These are phyloP conservation scores for Phalacrocorax carbo DNA, from an alignment of 2,113 vertebrate genomes.

Conservation along the genomic window DNA sequence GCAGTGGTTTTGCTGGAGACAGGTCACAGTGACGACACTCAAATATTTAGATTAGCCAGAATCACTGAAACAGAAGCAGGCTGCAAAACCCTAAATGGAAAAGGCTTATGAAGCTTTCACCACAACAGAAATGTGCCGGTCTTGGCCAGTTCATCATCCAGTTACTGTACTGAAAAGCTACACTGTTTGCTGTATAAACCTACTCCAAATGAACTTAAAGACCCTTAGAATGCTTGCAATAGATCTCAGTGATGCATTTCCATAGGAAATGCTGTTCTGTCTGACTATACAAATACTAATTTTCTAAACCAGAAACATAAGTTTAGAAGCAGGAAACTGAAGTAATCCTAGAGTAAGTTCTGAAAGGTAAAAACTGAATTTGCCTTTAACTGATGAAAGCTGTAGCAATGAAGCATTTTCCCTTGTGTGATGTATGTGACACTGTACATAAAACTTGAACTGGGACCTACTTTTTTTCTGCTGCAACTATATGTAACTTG, in stretches of 20 bases:
- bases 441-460: slow-evolving; percentile 12
- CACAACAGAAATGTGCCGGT: neutral
- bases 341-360: neutral
- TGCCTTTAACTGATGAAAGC: neutral
- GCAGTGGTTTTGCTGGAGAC: neutral
- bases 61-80: neutral
- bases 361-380: neutral
- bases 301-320: neutral
- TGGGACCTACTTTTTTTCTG: neutral
- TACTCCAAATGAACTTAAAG: neutral
- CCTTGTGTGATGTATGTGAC: neutral
- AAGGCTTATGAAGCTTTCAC: neutral
- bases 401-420: neutral
- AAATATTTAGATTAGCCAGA: neutral
- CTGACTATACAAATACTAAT: neutral
- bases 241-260: neutral
- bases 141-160: neutral
- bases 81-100: neutral
- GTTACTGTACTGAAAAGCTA: neutral
- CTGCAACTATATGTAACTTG: slow-evolving; percentile 13
- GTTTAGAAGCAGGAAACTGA: neutral
- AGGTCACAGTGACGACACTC: neutral
- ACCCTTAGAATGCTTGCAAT: neutral
- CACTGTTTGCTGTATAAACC: neutral
- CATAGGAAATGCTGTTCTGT: neutral